A percentile compares a stretch with the other conserved stretches of the same genome.
Conservation (phyloP, 2,797 vertebrate species). For the Onychomys leucogaster region DNA sequence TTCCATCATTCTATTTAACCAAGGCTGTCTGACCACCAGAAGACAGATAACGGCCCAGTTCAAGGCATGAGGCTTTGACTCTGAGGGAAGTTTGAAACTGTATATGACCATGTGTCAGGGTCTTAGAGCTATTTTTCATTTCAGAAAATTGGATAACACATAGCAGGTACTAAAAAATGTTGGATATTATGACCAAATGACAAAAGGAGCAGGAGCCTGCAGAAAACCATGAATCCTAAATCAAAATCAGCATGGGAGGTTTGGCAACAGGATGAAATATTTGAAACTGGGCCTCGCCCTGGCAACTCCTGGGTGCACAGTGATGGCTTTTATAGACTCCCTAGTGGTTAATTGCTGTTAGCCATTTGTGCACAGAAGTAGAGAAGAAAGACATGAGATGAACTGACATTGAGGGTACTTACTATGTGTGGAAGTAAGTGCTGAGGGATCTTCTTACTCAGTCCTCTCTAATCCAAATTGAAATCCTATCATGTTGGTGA, state of each 20-base stretch:
- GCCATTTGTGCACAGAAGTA: not conserved
- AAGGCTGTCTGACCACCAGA: not conserved
- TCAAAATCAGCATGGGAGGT: not conserved
- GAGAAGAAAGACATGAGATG: not conserved
- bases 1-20: not conserved
- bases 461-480: not conserved
- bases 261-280: not conserved
- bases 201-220: not conserved
- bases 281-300: not conserved
- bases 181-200: not conserved
- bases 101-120: not conserved
- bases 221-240: conserved; percentile 30
- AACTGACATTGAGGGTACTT: not conserved
- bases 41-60: not conserved
- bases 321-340: not conserved
- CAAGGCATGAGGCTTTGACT: not conserved
- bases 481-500: not conserved
- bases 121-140: conserved; percentile 10
- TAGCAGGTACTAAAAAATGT: not conserved
- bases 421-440: not conserved
- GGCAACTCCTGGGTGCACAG: not conserved
- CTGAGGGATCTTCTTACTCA: not conserved
- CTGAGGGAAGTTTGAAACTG: not conserved
- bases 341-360: not conserved
- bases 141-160: conserved; percentile 25